Conservation (phyloP, 2,888 invertebrate genomes). For the Plebejus anna region DNA sequence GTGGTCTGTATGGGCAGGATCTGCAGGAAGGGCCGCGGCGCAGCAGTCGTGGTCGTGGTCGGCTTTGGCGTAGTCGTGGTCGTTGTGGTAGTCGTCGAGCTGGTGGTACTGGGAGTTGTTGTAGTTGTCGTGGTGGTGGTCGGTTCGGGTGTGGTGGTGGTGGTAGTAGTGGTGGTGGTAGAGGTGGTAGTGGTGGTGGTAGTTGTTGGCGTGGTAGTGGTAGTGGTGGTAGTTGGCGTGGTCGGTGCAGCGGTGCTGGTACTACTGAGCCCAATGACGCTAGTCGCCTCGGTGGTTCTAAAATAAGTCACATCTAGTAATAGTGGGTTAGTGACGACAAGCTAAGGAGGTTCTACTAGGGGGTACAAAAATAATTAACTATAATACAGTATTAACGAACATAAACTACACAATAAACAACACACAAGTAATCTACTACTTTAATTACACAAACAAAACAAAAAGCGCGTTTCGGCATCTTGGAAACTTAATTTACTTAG, state of each 20-base stretch:
- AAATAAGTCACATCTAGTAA: constrained; percentile 36
- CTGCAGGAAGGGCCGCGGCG: constrained; percentile 64
- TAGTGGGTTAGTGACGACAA: constrained; percentile 21
- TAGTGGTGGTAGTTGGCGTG: constrained; percentile 44
- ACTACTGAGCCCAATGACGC: constrained; percentile 53
- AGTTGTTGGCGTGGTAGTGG: constrained; percentile 46
- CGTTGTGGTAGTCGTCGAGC: constrained; percentile 55
- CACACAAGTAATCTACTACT: neutral
- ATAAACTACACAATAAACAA: constrained; percentile 2
- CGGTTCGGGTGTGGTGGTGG: constrained; percentile 65
- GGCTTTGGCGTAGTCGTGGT: constrained; percentile 53
- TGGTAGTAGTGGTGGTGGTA: constrained; percentile 59
- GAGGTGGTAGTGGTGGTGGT: constrained; percentile 56
- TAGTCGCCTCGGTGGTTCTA: constrained; percentile 52
- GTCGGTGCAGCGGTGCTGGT: constrained; percentile 53
- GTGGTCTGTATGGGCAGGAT: constrained; percentile 65
- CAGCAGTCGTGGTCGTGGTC: constrained; percentile 49
- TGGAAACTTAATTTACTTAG: neutral
- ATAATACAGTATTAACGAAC: neutral
- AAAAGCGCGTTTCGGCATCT: neutral
- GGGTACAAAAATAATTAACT: neutral
- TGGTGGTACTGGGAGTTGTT: constrained; percentile 66
- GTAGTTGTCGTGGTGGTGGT: constrained; percentile 62
- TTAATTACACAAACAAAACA: neutral
- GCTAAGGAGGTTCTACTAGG: neutral